Percentiles rank a stretch among this genome's conserved stretches.
Conservation (phyloP, 1,140 invertebrate species). For the Teleopsis dalmanni region DNA sequence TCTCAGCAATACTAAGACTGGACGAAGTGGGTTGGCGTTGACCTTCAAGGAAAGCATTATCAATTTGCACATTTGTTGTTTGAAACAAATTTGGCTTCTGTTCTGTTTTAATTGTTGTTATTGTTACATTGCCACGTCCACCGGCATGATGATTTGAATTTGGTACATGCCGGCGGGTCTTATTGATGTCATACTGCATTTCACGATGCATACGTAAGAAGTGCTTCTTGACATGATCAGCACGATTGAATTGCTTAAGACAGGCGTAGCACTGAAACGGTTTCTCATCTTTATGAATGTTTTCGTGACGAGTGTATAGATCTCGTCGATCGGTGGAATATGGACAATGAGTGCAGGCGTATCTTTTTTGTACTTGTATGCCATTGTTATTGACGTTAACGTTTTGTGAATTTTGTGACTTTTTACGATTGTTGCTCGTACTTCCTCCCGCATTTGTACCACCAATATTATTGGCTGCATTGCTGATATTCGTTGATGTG, state of each 20-base stretch:
- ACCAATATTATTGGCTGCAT: slow-evolving; percentile 23
- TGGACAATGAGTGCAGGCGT: slow-evolving; percentile 76
- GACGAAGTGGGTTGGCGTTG: slow-evolving; percentile 40
- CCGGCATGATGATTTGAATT: slow-evolving; percentile 29
- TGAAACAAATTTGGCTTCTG: slow-evolving; percentile 16
- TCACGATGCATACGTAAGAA: slow-evolving; percentile 85
- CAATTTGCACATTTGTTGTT: slow-evolving; percentile 29
- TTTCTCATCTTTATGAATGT: slow-evolving; percentile 90
- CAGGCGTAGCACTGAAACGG: slow-evolving; percentile 89
- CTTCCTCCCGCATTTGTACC: slow-evolving; percentile 30
- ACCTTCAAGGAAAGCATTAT: slow-evolving; percentile 39
- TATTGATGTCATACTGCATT: slow-evolving; percentile 74
- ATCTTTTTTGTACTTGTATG: slow-evolving; percentile 56
- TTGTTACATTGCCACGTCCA: slow-evolving; percentile 38
- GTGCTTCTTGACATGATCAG: slow-evolving; percentile 93
- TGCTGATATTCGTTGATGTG: slow-evolving; percentile 22
- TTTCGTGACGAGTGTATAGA: slow-evolving; percentile 90
- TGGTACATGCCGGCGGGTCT: slow-evolving; percentile 50
- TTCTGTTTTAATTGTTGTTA: slow-evolving; percentile 18
- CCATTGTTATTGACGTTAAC: slow-evolving; percentile 20
- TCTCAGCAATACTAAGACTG: slow-evolving; percentile 41
- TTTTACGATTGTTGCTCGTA: slow-evolving; percentile 26
- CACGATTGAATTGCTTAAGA: slow-evolving; percentile 84
- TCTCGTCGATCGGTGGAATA: slow-evolving; percentile 88
- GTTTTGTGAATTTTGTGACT: slow-evolving; percentile 16